phyloP scores from a whole-genome alignment of 2,888 invertebrate genomes.

The Odontocerum albicorne region DNA sequence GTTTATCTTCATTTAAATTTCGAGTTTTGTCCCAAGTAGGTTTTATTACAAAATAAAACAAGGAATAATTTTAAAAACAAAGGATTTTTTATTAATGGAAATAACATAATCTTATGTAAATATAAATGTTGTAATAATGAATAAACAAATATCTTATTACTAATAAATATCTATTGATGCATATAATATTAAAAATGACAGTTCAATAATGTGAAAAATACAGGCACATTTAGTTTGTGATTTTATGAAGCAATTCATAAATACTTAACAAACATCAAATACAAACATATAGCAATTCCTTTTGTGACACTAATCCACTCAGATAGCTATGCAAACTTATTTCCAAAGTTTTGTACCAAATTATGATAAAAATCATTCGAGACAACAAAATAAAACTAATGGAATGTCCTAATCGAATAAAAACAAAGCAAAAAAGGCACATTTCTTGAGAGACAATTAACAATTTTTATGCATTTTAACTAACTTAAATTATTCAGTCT shows the following conservation, averaged over 20 bases:
- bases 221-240: slow-evolving; percentile 36
- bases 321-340: slow-evolving; percentile 16
- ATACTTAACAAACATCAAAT: slow-evolving; percentile 35
- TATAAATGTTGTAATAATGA: slow-evolving; percentile 54
- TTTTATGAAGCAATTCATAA: slow-evolving; percentile 31
- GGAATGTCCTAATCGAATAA: slow-evolving; percentile 46
- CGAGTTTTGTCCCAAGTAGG: no score
- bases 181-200: slow-evolving; percentile 37
- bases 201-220: slow-evolving; percentile 32
- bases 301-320: slow-evolving; percentile 26
- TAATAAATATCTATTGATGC: slow-evolving; percentile 42
- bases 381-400: slow-evolving; percentile 43
- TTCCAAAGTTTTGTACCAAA: slow-evolving; percentile 20
- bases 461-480: slow-evolving; percentile 18
- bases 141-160: slow-evolving; percentile 51
- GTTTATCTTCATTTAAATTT: no score
- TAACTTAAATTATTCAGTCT: slow-evolving; percentile 50
- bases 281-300: slow-evolving; percentile 29
- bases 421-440: slow-evolving; percentile 52
- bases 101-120: slow-evolving; percentile 62
- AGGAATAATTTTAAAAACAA: slow-evolving; percentile 31
- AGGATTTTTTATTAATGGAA: slow-evolving; percentile 46
- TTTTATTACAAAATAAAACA: slow-evolving; percentile 7
- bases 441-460: slow-evolving; percentile 32
- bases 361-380: slow-evolving; percentile 25